Evolutionary conservation across 2,797 vertebrate genomes (phyloP).

Genomic region (Alfaro cultratus): DNA sequence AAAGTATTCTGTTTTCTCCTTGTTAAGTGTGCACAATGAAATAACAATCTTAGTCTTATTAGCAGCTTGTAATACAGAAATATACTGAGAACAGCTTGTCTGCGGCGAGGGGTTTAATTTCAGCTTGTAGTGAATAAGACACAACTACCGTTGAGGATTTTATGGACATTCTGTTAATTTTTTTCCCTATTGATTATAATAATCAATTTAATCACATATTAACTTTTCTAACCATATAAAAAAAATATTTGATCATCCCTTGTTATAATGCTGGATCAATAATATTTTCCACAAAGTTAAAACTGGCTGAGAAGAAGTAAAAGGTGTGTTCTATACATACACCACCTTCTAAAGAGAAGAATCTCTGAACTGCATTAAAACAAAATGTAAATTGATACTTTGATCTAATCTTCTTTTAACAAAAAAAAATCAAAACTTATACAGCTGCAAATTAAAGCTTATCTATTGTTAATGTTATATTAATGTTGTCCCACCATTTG

Average conservation of each 20-base stretch:
- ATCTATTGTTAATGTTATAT: neutral
- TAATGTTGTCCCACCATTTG: neutral
- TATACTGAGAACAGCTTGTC: conserved; percentile 1
- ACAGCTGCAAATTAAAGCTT: neutral
- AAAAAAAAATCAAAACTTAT: neutral
- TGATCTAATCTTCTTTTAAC: neutral
- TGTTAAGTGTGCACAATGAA: conserved; percentile 10
- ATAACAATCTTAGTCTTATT: neutral
- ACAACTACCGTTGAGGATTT: neutral
- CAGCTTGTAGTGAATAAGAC: neutral
- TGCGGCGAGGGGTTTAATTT: neutral
- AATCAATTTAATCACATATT: neutral
- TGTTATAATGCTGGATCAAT: no score
- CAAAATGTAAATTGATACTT: neutral
- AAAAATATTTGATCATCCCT: no score
- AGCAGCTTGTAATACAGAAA: conserved; percentile 5
- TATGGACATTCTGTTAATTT: conserved; percentile 2
- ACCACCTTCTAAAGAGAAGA: neutral
- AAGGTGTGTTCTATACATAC: conserved; percentile 39
- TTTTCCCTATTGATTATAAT: conserved; percentile 5
- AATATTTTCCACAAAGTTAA: conserved; percentile 9
- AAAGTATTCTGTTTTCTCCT: conserved; percentile 11
- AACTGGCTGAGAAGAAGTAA: conserved; percentile 21
- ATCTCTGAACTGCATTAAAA: neutral
- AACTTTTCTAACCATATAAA: conserved; percentile 1